Evolutionary conservation across 2,888 invertebrate genomes (phyloP).

Genomic region (Acanthosoma haemorrhoidale): DNA sequence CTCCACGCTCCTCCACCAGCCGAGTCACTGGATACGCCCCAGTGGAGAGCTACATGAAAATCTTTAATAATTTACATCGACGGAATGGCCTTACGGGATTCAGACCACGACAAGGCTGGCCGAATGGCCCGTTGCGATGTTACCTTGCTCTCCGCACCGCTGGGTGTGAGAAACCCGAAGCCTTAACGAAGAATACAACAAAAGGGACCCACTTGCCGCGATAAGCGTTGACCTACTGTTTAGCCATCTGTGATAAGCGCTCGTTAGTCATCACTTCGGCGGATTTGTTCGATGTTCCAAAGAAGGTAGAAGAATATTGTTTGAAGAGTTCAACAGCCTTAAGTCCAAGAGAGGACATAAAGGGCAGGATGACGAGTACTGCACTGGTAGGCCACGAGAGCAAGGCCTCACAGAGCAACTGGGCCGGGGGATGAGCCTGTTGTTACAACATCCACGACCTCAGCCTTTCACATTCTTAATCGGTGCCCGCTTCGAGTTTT

Average conservation of each 20-base stretch:
- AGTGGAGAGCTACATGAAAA: no score
- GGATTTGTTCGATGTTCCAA: no score
- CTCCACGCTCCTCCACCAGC: no score
- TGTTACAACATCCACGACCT: neutral
- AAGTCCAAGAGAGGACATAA: no score
- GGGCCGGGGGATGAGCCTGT: neutral
- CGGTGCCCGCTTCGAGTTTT: neutral
- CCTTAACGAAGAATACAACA: neutral
- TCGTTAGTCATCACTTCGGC: no score
- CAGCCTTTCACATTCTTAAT: neutral
- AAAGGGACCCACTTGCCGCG: neutral
- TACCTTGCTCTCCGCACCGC: neutral
- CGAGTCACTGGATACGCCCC: no score
- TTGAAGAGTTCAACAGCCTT: no score
- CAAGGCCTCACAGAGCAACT: neutral
- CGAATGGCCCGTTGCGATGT: neutral
- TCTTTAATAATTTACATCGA: no score
- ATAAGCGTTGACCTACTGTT: neutral
- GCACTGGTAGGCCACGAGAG: neutral
- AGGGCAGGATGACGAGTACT: no score
- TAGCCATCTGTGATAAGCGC: neutral
- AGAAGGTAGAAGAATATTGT: no score
- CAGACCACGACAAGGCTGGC: neutral
- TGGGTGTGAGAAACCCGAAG: neutral
- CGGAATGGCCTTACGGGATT: neutral